Evolutionary conservation across 2,888 invertebrate genomes (phyloP), one percentile per base, ranked within the genome.

Genomic region (Sinodicranocentrus sp.): DNA sequence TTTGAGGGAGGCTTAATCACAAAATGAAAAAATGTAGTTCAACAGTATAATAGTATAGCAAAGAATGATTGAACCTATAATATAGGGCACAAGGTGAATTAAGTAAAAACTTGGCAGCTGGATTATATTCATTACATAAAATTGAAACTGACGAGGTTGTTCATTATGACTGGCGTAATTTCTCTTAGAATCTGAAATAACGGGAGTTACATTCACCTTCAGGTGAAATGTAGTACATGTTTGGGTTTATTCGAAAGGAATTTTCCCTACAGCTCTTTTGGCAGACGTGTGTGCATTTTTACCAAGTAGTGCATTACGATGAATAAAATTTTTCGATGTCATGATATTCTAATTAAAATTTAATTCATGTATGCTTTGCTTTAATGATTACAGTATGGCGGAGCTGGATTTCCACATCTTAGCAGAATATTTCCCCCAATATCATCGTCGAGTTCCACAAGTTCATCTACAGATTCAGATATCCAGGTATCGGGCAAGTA

Each of bases 401-500:
- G 88, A 10, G 65, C 80, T 10, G 88, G 87, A 59, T 88, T 88
- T 72, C 88, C 88, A 8, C 88, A 87, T 61, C 48, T 88, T n/a
- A 85, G 85, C 72, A 78, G 88, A 63, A 88, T 88, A 84, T 88
- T 88, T 61, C 88, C 88, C 19, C 89, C 87, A 48, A 85, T 88
- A 13, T 88, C 87, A 0, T 88, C 88, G 1, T 85, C 84, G 19
- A 86, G 86, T 70, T 87, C 88, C 8, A 86, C 85, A 19, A 86
- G 84, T 39, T 87, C 87, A 17, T 89, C 96, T 0, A 95, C 95
- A 88, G 95, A 96, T 92, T 96, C 96, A 89, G 96, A 97, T 91
- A 96, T 97, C 90, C 93, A 96, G 88, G 97, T 97, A 91, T 96
- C 96, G 17, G 93, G 89, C 68, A 96, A 96, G 91, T 92, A 96